Base-by-base conservation (phyloP, 2,113 vertebrate genomes). In the Gasterosteus aculeatus region DNA sequence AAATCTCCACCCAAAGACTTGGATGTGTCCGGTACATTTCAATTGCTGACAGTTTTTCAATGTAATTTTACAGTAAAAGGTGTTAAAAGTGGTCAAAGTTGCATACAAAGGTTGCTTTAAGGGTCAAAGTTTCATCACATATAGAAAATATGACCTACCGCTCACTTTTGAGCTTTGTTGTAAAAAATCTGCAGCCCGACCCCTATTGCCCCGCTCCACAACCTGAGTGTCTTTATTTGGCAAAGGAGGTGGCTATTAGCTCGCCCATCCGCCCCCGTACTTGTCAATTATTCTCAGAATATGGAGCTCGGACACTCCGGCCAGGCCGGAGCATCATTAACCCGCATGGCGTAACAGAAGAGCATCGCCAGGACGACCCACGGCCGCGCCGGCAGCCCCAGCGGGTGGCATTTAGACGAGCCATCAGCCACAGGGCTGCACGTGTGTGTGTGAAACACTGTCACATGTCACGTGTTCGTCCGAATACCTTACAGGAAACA, bases 351-450 rank as follows among this genome's bases (percentile, higher is more conserved):
- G 57, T 54, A 38, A 69, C 77, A 77, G 75, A 85, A 87, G 85
- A 67, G 72, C 63, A 81, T 73, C 6, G 33, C 60, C 2, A 72
- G 51, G 69, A 57, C 29, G 56, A 69, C 68, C 67, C 64, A 64
- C 60, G 61, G 53, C 39, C 46, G 7, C 9, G 84, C 51, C 79
- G 57, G 75, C 81, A 78, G 79, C 84, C 75, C 66, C 69, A 72
- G 73, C 76, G 46, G 82, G 86, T 90, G 90, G 90, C 92, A 91
- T 93, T 92, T 92, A 69, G 63, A 88, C 82, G 70, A 78, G 80
- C 83, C 88, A 88, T 91, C 82, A 88, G 82, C 80, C 84, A 67
- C 81, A 61, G 75, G 59, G 83, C 84, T 38, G 42, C 19, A 15
- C 60, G 42, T 22, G 26, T 46, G 38, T 63, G 60, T 42, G 39